Evolutionary conservation across 2,888 invertebrate species (phyloP).

Genomic region (Apamea crenata): DNA sequence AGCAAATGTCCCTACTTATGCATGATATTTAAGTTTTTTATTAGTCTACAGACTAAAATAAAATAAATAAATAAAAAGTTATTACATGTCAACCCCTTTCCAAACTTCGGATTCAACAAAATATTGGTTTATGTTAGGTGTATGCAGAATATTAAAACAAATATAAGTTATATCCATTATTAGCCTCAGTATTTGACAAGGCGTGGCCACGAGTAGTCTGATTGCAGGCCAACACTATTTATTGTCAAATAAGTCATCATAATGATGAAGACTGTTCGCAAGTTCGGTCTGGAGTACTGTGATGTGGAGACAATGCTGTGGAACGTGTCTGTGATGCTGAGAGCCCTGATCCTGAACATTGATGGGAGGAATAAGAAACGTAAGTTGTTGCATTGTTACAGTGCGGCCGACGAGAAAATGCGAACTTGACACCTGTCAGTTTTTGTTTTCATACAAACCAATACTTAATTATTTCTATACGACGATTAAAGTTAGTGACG

Average conservation of each 20-base stretch:
- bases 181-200: conserved; percentile 28
- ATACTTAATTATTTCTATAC: not conserved
- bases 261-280: conserved; percentile 50
- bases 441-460: not conserved
- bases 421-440: not conserved
- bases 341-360: conserved; percentile 72
- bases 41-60: no score
- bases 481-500: no score
- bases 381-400: conserved; percentile 58
- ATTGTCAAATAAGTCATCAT: conserved; percentile 6
- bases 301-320: conserved; percentile 77
- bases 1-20: no score
- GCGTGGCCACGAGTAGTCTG: conserved; percentile 2
- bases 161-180: not conserved
- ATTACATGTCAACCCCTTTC: not conserved
- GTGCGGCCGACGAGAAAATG: not conserved
- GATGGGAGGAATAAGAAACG: conserved; percentile 70
- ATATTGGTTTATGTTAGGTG: no score
- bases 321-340: conserved; percentile 74
- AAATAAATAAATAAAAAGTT: no score
- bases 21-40: no score
- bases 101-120: not conserved
- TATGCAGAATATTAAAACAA: no score
- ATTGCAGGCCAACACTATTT: conserved; percentile 16
- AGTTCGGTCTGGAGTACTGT: conserved; percentile 71